Percentiles rank a stretch among this genome's conserved stretches.
Conservation (phyloP, 1,140 invertebrate species). For the Cardiocondyla obscurior region DNA sequence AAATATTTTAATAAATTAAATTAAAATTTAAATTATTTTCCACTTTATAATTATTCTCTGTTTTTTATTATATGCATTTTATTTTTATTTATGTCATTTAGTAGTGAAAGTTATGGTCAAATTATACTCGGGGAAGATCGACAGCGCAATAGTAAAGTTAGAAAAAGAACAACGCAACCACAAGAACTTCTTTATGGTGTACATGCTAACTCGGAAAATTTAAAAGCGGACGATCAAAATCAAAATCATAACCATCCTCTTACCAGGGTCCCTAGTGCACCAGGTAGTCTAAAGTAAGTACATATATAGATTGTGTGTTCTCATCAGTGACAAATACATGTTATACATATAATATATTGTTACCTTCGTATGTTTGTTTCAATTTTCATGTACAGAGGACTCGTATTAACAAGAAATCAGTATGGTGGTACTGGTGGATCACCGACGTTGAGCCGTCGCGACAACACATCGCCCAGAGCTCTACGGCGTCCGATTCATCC, state of each 20-base stretch:
- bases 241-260: constrained; percentile 85
- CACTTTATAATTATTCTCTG: neutral
- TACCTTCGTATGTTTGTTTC: neutral
- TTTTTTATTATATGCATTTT: neutral
- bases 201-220: constrained; percentile 73
- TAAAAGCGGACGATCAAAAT: constrained; percentile 79
- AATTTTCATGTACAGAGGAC: constrained; percentile 74
- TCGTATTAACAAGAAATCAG: constrained; percentile 81
- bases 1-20: neutral
- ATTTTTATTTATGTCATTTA: neutral
- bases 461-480: constrained; percentile 82
- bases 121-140: constrained; percentile 76
- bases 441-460: constrained; percentile 80
- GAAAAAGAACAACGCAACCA: constrained; percentile 87
- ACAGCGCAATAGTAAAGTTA: constrained; percentile 85
- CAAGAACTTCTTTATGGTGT: constrained; percentile 88
- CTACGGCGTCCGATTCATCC: constrained; percentile 80
- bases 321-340: no score
- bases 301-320: neutral
- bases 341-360: no score
- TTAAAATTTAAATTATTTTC: neutral
- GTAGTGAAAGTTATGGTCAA: constrained; percentile 79
- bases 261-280: constrained; percentile 88
- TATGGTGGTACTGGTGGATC: constrained; percentile 77
- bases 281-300: constrained; percentile 86